Conservation (phyloP, 2,113 vertebrate species). For the Pseudorhombus dupliciocellatus region DNA sequence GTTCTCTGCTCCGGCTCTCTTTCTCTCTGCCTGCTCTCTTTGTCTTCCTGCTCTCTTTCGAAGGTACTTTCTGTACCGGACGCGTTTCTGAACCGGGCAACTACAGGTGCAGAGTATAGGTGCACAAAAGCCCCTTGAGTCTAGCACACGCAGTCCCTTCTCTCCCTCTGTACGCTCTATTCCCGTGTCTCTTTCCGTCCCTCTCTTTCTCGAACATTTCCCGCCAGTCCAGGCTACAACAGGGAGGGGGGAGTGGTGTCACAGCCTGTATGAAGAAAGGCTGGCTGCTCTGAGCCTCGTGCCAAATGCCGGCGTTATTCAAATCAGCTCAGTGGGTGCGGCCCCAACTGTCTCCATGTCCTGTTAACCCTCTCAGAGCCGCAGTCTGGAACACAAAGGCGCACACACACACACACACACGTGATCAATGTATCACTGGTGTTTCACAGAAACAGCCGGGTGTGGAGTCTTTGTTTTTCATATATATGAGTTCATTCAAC, state of each 20-base stretch:
- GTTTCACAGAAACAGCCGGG: neutral
- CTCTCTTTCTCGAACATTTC: conserved; percentile 62
- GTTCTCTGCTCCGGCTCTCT: neutral
- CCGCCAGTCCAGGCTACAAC: conserved; percentile 66
- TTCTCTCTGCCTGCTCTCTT: conserved; percentile 3
- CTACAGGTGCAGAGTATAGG: conserved; percentile 36
- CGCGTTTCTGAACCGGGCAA: conserved; percentile 41
- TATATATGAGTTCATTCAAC: neutral
- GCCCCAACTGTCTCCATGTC: conserved; percentile 76
- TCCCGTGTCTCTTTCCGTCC: conserved; percentile 22
- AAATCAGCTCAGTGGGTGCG: conserved; percentile 76
- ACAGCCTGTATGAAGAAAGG: conserved; percentile 65
- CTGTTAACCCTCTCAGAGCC: conserved; percentile 72
- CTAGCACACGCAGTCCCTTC: neutral
- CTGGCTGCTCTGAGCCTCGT: conserved; percentile 54
- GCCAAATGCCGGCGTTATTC: conserved; percentile 76
- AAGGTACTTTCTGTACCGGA: conserved; percentile 10
- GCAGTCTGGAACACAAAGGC: conserved; percentile 53
- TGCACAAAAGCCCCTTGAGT: conserved; percentile 19
- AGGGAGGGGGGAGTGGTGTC: conserved; percentile 31
- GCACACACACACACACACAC: neutral
- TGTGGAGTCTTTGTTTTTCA: neutral
- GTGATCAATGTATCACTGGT: conserved; percentile 7
- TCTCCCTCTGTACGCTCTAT: conserved; percentile 15
- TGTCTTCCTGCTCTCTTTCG: neutral